phyloP scores from a whole-genome alignment of 2,888 invertebrate genomes.

The Euclidia mi region DNA sequence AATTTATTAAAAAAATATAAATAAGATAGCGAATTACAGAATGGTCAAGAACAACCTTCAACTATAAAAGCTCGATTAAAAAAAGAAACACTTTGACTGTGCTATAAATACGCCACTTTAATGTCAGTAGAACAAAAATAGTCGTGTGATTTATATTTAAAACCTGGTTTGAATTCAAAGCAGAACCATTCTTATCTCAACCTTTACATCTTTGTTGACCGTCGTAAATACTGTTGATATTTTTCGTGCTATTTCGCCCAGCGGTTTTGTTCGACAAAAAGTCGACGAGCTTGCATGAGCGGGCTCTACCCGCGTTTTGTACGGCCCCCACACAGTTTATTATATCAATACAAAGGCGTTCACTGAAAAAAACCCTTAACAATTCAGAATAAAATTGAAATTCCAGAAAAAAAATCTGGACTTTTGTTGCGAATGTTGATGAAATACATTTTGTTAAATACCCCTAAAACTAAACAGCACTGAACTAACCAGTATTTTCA shows the following conservation, averaged over 20 bases:
- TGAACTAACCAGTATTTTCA: conserved; percentile 56
- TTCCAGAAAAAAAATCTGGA: conserved; percentile 16
- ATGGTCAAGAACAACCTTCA: no score
- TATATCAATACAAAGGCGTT: conserved; percentile 39
- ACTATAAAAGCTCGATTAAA: no score
- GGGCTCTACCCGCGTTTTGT: conserved; percentile 60
- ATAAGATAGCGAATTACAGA: no score
- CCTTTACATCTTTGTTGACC: conserved; percentile 44
- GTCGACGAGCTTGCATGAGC: conserved; percentile 59
- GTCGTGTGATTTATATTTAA: conserved; percentile 31
- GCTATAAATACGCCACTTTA: conserved; percentile 1
- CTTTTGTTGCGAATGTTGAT: conserved; percentile 41
- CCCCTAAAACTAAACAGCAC: no score
- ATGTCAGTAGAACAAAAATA: no score
- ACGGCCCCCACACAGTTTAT: conserved; percentile 55
- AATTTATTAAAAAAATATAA: no score
- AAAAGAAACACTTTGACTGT: neutral
- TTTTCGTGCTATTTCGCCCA: conserved; percentile 62
- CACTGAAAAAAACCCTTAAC: conserved; percentile 27
- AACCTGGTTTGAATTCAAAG: conserved; percentile 35
- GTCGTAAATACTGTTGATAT: conserved; percentile 56
- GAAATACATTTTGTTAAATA: conserved; percentile 58
- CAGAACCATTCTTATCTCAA: conserved; percentile 20
- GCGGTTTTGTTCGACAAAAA: conserved; percentile 63
- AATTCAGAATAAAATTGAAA: conserved; percentile 28